Conservation (phyloP, 1,140 invertebrate genomes). For the Ceratosolen fusciceps region DNA sequence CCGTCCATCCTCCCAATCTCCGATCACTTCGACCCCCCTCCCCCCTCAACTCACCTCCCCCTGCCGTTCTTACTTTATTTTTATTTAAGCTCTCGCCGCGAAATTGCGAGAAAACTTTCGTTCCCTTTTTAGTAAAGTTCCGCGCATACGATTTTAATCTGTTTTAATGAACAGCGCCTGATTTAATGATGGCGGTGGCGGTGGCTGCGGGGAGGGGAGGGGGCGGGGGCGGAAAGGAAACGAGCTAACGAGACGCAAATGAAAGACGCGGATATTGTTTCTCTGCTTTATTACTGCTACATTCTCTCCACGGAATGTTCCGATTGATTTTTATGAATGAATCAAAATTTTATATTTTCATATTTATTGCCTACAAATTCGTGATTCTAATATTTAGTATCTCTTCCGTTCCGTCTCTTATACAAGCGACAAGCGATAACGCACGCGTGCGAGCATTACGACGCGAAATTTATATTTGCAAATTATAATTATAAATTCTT, state of each 20-base stretch:
- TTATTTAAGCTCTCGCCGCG: neutral
- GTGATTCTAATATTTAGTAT: too few relatives aligned
- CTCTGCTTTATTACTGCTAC: neutral
- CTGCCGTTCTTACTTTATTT: neutral
- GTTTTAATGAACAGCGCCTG: neutral
- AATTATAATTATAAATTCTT: too few relatives aligned
- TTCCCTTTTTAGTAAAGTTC: constrained; percentile 1
- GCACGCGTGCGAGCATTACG: too few relatives aligned
- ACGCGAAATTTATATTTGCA: too few relatives aligned
- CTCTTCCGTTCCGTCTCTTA: too few relatives aligned
- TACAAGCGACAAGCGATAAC: too few relatives aligned
- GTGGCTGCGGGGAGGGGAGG: too few relatives aligned
- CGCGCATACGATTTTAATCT: constrained; percentile 14
- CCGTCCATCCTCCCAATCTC: neutral
- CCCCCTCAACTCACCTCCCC: neutral
- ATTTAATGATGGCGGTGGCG: neutral
- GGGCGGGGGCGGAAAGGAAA: neutral
- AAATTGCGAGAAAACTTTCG: constrained; percentile 1
- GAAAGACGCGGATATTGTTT: neutral
- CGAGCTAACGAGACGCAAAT: neutral
- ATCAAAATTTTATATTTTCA: too few relatives aligned
- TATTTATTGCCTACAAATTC: too few relatives aligned
- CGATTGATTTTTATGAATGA: too few relatives aligned
- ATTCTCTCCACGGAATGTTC: too few relatives aligned
- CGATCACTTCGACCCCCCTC: neutral